Conservation (phyloP, 1,140 invertebrate genomes). For the Philotrypesis tridentata region DNA sequence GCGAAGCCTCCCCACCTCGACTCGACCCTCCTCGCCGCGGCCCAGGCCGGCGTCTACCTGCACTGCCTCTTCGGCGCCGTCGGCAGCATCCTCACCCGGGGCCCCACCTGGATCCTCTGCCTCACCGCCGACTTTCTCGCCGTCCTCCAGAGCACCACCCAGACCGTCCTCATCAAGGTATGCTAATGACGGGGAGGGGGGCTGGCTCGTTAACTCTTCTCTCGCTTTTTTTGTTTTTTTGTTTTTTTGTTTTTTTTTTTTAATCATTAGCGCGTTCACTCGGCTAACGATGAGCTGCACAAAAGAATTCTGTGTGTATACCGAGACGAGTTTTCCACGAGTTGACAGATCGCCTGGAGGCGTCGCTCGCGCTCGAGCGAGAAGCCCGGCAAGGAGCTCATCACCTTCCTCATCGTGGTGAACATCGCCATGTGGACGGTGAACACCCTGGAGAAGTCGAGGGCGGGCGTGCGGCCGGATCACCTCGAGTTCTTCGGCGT, state of each 20-base stretch:
- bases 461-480: slow-evolving; percentile 85
- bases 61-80: slow-evolving; percentile 92
- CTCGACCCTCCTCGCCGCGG: slow-evolving; percentile 88
- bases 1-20: slow-evolving; percentile 82
- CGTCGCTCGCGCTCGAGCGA: slow-evolving; percentile 78
- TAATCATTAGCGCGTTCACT: too few relatives aligned
- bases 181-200: too few relatives aligned
- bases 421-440: slow-evolving; percentile 93
- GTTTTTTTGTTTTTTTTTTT: background rate
- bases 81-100: slow-evolving; percentile 83
- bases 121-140: slow-evolving; percentile 75
- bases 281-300: too few relatives aligned
- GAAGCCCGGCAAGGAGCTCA: slow-evolving; percentile 88
- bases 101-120: slow-evolving; percentile 74
- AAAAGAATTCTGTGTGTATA: too few relatives aligned
- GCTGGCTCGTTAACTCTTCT: too few relatives aligned
- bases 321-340: background rate
- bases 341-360: slow-evolving; percentile 83
- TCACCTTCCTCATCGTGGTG: slow-evolving; percentile 88
- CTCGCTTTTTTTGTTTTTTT: too few relatives aligned
- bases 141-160: slow-evolving; percentile 79
- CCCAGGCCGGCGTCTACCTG: slow-evolving; percentile 90
- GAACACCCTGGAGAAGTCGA: slow-evolving; percentile 87
- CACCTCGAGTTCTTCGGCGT: slow-evolving; percentile 87
- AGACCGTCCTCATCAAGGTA: slow-evolving; percentile 83